Evolutionary conservation across 2,888 invertebrate genomes (phyloP).

Genomic region (Lepetodrilus schrolli): DNA sequence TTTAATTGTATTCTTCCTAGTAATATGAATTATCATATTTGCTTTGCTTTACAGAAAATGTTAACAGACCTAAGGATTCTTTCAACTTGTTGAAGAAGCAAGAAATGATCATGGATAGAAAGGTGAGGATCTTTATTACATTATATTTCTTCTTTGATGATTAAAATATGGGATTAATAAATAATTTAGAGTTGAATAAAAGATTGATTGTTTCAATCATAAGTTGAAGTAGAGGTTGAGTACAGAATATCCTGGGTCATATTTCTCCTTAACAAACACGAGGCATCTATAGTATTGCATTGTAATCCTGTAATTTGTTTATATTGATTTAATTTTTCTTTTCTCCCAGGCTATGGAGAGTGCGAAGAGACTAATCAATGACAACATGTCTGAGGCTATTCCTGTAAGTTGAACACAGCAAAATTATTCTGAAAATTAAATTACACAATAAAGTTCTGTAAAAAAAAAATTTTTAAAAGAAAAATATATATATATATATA

Average conservation of each 20-base stretch:
- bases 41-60: slow-evolving; percentile 82
- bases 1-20: background rate
- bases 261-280: background rate
- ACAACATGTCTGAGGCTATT: slow-evolving; percentile 84
- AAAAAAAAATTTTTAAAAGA: too few species aligned
- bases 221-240: too few species aligned
- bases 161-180: too few species aligned
- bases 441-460: too few species aligned
- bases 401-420: slow-evolving; percentile 74
- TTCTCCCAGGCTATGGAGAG: slow-evolving; percentile 68
- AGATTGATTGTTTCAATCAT: too few species aligned
- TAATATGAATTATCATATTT: background rate
- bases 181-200: too few species aligned
- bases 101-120: slow-evolving; percentile 87
- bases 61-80: slow-evolving; percentile 83
- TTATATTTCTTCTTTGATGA: too few species aligned
- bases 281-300: too few species aligned
- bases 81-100: slow-evolving; percentile 94
- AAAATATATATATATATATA: too few species aligned
- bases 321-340: too few species aligned
- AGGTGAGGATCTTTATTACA: slow-evolving; percentile 56
- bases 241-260: background rate
- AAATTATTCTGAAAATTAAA: too few species aligned
- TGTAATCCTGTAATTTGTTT: too few species aligned
- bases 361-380: slow-evolving; percentile 63